Conservation (phyloP, 1,140 invertebrate genomes). For the Agrypnia vestita region DNA sequence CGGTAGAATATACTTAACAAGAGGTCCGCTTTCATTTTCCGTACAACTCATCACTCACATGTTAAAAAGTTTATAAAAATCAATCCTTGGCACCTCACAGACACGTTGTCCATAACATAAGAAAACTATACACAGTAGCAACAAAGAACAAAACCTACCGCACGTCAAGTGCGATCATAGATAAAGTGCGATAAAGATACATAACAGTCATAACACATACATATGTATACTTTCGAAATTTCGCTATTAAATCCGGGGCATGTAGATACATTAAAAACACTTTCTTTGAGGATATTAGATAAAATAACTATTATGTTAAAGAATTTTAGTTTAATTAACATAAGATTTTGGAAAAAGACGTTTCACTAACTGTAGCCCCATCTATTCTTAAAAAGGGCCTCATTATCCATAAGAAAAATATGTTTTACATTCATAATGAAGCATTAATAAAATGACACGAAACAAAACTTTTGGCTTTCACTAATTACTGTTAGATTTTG, state of each 20-base stretch:
- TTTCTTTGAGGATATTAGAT: too few relatives aligned
- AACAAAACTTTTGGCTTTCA: too few relatives aligned
- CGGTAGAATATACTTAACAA: slow-evolving; percentile 73
- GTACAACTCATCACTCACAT: slow-evolving; percentile 74
- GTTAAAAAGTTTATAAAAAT: slow-evolving; percentile 50
- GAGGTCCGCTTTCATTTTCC: slow-evolving; percentile 73
- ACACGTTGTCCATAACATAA: slow-evolving; percentile 47
- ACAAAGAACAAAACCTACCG: slow-evolving; percentile 16
- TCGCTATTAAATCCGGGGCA: neutral
- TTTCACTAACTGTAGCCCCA: too few relatives aligned
- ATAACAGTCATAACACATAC: slow-evolving; percentile 6
- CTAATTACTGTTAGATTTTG: too few relatives aligned
- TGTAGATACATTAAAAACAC: neutral
- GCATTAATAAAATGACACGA: too few relatives aligned
- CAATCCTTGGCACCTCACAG: slow-evolving; percentile 39
- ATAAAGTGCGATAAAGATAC: slow-evolving; percentile 23
- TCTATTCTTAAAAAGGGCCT: too few relatives aligned
- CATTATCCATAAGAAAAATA: too few relatives aligned
- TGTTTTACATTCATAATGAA: too few relatives aligned
- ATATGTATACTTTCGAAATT: neutral
- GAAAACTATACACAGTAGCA: slow-evolving; percentile 24
- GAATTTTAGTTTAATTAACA: too few relatives aligned
- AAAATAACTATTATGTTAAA: too few relatives aligned
- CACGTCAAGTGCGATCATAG: slow-evolving; percentile 34
- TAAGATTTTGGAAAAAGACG: too few relatives aligned